These are phyloP conservation scores for Dendrocincla fuliginosa DNA, from an alignment of 2,797 vertebrate genomes.

Conservation along the genomic window DNA sequence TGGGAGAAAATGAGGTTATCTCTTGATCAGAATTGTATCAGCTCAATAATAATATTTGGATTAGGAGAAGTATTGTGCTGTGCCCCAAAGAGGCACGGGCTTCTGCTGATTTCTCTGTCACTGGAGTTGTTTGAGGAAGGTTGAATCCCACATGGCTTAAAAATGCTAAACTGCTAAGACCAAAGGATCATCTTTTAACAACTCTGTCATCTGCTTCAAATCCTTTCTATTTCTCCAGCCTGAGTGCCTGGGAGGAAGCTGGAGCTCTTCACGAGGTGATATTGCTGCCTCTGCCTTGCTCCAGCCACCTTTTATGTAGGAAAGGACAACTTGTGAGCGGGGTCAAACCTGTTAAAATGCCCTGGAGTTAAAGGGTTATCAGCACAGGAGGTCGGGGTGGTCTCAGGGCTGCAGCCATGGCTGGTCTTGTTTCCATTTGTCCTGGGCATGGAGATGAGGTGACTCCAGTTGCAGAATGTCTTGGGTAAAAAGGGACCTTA, in stretches of 20 bases:
- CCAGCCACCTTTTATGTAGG: not conserved
- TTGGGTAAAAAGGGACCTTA: not conserved
- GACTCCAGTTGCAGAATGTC: not conserved
- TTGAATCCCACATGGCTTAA: not conserved
- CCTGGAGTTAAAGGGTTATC: not conserved
- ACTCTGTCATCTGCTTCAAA: not conserved
- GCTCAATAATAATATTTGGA: not conserved
- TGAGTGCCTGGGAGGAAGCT: not conserved
- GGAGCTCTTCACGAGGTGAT: not conserved
- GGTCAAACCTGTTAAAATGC: not conserved
- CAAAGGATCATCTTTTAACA: not conserved
- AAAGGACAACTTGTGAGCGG: not conserved
- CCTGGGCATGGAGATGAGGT: not conserved
- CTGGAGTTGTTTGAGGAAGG: not conserved
- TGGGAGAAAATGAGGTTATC: not conserved
- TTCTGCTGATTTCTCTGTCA: not conserved
- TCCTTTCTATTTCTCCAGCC: not conserved
- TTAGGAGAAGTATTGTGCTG: not conserved
- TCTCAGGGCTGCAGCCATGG: rapidly evolving
- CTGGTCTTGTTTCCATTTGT: not conserved
- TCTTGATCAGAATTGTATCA: not conserved
- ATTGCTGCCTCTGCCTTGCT: not conserved
- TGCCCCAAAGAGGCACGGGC: not conserved
- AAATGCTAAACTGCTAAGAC: not conserved
- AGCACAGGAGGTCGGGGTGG: rapidly evolving